Percentiles rank a stretch among this genome's conserved stretches.
phyloP scores from a whole-genome alignment of 2,113 vertebrate genomes.

The Esox niger region DNA sequence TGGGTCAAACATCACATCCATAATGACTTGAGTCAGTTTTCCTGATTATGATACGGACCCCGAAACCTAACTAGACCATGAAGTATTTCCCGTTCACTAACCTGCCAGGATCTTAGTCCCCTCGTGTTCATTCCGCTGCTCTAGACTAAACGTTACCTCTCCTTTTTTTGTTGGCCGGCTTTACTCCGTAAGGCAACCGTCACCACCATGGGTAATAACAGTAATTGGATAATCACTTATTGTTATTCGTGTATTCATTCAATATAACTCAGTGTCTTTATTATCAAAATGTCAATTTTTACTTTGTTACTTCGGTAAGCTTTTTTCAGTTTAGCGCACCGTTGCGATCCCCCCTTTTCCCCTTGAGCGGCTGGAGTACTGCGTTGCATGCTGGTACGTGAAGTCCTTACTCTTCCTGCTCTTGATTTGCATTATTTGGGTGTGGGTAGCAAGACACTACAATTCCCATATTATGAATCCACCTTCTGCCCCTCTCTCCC shows the following conservation, averaged over 20 bases:
- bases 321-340: slow-evolving; percentile 76
- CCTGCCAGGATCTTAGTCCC: slow-evolving; percentile 45
- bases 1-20: background rate
- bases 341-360: slow-evolving; percentile 79
- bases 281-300: slow-evolving; percentile 48
- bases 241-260: background rate
- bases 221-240: background rate
- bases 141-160: slow-evolving; percentile 44
- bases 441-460: slow-evolving; percentile 75
- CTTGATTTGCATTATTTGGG: slow-evolving; percentile 60
- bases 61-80: background rate
- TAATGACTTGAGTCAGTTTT: background rate
- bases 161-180: slow-evolving; percentile 27
- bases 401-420: slow-evolving; percentile 73
- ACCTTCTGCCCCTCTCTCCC: slow-evolving; percentile 69
- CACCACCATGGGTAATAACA: background rate
- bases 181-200: slow-evolving; percentile 32
- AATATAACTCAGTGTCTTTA: slow-evolving; percentile 5
- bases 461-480: slow-evolving; percentile 70
- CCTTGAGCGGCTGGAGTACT: slow-evolving; percentile 75
- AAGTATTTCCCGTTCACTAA: slow-evolving; percentile 34
- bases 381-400: slow-evolving; percentile 76
- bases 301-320: slow-evolving; percentile 69
- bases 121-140: slow-evolving; percentile 64
- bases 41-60: background rate